Conservation (phyloP, 2,113 vertebrate species). For the Pterophyllum scalare region DNA sequence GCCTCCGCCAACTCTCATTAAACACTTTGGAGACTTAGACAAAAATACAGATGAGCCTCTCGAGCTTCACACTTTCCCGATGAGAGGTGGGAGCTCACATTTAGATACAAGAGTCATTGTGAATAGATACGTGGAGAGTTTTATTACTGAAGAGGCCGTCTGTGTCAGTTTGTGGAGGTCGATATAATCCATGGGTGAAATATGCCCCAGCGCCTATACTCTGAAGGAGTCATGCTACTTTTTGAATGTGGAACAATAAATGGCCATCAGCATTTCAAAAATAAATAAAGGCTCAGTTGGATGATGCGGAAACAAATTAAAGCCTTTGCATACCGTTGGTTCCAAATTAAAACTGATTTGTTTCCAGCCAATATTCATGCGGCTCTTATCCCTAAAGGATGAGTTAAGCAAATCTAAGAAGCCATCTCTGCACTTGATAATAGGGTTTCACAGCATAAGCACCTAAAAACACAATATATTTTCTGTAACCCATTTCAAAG, state of each 20-base stretch:
- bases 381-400: constrained; percentile 36
- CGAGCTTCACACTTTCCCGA: constrained; percentile 62
- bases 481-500: constrained; percentile 45
- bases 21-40: constrained; percentile 72
- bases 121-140: constrained; percentile 28
- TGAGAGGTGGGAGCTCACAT: constrained; percentile 62
- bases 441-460: constrained; percentile 38
- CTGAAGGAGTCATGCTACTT: constrained; percentile 36
- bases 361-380: constrained; percentile 33
- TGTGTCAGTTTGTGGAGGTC: constrained; percentile 23
- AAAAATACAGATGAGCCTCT: constrained; percentile 73
- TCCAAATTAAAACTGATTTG: constrained; percentile 58
- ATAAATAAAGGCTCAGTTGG: constrained; percentile 19
- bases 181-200: constrained; percentile 27
- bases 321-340: constrained; percentile 28
- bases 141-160: constrained; percentile 20
- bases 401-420: constrained; percentile 27
- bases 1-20: constrained; percentile 76
- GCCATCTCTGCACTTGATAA: constrained; percentile 32
- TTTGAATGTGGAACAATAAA: constrained; percentile 48
- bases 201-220: constrained; percentile 17
- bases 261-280: constrained; percentile 32
- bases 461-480: constrained; percentile 33
- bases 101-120: constrained; percentile 54
- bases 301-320: constrained; percentile 36